Conservation (phyloP, 2,113 vertebrate genomes). For the Recurvirostra avosetta region DNA sequence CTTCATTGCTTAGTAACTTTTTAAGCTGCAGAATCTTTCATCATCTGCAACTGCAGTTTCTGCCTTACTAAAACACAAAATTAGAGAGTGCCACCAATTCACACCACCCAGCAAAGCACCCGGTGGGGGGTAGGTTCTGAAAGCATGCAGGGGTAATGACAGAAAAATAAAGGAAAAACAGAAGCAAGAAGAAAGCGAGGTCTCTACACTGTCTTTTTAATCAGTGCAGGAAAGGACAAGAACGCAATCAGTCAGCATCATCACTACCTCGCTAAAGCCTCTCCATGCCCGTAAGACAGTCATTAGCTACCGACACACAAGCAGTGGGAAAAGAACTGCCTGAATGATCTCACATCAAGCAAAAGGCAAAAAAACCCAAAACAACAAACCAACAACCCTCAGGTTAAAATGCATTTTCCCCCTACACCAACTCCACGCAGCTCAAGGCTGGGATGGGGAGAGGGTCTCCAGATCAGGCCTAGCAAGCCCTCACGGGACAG, state of each 20-base stretch:
- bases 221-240: not conserved
- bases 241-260: not conserved
- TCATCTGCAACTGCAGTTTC: not conserved
- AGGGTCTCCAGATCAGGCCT: not conserved
- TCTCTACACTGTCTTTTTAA: not conserved
- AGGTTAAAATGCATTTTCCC: not conserved
- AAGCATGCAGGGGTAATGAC: not conserved
- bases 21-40: not conserved
- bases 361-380: not conserved
- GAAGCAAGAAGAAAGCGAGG: not conserved
- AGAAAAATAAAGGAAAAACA: not conserved
- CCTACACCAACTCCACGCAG: rapidly evolving
- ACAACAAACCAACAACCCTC: not conserved
- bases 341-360: not conserved
- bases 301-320: not conserved
- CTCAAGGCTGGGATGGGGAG: rapidly evolving
- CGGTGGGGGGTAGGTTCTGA: not conserved
- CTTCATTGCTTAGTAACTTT: not conserved
- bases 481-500: not conserved
- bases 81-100: not conserved
- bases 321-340: not conserved
- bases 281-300: not conserved
- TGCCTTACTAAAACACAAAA: not conserved
- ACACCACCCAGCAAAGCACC: not conserved
- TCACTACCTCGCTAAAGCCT: not conserved